Conservation (phyloP, 2,888 invertebrate species). For the Aradus depressus region DNA sequence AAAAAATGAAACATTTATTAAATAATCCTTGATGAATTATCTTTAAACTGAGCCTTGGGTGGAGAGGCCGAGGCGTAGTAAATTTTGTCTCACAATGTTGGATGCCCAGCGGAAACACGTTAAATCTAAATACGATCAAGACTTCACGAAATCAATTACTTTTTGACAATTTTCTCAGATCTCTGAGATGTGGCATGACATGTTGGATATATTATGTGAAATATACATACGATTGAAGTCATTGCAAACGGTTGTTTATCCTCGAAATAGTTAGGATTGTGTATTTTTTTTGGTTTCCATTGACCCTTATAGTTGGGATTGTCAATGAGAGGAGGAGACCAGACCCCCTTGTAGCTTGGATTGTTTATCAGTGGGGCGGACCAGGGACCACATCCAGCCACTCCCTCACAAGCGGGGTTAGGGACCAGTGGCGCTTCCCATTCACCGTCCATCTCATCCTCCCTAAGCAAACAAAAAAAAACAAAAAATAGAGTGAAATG, state of each 20-base stretch:
- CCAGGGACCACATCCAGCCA: conserved; percentile 88
- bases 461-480: conserved; percentile 43
- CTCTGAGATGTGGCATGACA: not conserved
- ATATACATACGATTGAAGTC: conserved; percentile 59
- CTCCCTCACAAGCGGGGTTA: conserved; percentile 71
- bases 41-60: too few species aligned
- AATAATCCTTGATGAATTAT: too few species aligned
- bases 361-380: conserved; percentile 72
- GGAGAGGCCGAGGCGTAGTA: too few species aligned
- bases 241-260: conserved; percentile 89
- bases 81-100: too few species aligned
- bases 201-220: too few species aligned
- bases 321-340: conserved; percentile 78
- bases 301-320: conserved; percentile 94
- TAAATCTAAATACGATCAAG: not conserved
- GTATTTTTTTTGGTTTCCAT: conserved; percentile 78
- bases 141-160: not conserved
- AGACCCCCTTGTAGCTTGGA: conserved; percentile 84
- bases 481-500: not conserved
- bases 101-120: too few species aligned
- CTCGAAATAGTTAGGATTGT: conserved; percentile 86
- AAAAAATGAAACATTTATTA: too few species aligned
- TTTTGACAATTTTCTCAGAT: not conserved
- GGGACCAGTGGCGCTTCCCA: conserved; percentile 93
- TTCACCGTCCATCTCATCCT: conserved; percentile 94